These are phyloP conservation scores for Cheilosia vernalis DNA, from an alignment of 2,888 invertebrate species.

Conservation along the genomic window DNA sequence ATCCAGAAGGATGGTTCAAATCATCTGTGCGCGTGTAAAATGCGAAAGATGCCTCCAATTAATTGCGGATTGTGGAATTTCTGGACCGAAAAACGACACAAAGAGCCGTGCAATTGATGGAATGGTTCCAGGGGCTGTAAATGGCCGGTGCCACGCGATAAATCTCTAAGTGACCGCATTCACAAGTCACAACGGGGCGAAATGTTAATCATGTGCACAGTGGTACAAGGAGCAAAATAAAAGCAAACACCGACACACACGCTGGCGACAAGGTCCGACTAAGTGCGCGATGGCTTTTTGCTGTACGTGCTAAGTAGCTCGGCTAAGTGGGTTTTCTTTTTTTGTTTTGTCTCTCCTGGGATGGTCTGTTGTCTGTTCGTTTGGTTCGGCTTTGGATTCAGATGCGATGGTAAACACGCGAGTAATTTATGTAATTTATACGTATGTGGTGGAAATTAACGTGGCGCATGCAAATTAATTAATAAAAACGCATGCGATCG, in stretches of 20 bases:
- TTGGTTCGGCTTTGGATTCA: neutral
- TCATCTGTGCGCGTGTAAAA: slow-evolving; percentile 38
- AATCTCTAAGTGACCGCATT: slow-evolving; percentile 60
- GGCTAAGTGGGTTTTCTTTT: slow-evolving; percentile 48
- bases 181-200: slow-evolving; percentile 48
- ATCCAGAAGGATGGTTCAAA: slow-evolving; percentile 51
- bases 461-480: slow-evolving; percentile 61
- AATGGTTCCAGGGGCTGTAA: slow-evolving; percentile 43
- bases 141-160: slow-evolving; percentile 64
- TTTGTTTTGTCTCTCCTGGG: slow-evolving; percentile 17
- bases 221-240: neutral
- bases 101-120: slow-evolving; percentile 39
- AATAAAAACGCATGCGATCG: slow-evolving; percentile 49
- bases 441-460: slow-evolving; percentile 44
- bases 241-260: slow-evolving; percentile 17
- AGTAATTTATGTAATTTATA: slow-evolving; percentile 71
- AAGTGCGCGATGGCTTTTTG: slow-evolving; percentile 50
- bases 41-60: slow-evolving; percentile 63
- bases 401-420: slow-evolving; percentile 35
- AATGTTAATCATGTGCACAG: slow-evolving; percentile 46
- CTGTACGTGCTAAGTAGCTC: slow-evolving; percentile 62
- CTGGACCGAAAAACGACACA: slow-evolving; percentile 15
- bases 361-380: slow-evolving; percentile 9
- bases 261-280: slow-evolving; percentile 31
- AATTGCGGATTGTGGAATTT: slow-evolving; percentile 68